Evolutionary conservation across 1,140 invertebrate species (phyloP), one percentile per base, ranked within the genome.

Genomic region (Camponotus vicinus): DNA sequence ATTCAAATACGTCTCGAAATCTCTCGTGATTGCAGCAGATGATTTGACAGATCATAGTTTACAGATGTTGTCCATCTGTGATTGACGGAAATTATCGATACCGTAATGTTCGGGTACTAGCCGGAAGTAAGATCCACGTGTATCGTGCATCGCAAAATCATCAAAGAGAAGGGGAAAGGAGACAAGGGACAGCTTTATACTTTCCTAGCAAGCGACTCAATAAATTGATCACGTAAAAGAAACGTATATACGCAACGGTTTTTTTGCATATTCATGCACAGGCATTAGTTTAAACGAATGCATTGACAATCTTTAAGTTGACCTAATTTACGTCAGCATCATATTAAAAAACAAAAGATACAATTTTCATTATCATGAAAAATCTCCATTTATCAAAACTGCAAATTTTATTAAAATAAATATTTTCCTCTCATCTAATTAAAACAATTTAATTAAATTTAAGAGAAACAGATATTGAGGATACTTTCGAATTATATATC

Each of bases 31-130:
- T 78, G 18, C n/a, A 42, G 18, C 15, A 45, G 40, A 49, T 5
- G 1, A 45, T n/a, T 66, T 45, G 37, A 82, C 15, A 3, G 37
- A 40, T 71, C 52, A 61, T 71, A 76, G 42, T 52, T 85, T 57
- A 52, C 49, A 52, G 49, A 55, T 52, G 76, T 8, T 69, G 34
- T 61, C 80, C 80, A 76, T 78, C 83, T 76, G 73, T 88, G 85
- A 91, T 92, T 76, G 92, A 89, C 90, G 92, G 93, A 93, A 93
- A 89, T 91, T 86, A 93, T 92, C 92, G 92, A 94, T 93, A 94
- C 92, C 88, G 90, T 92, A 93, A 93, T 90, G 92, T 92, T 93
- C 88, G 84, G 88, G 90, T 93, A 88, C 88, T 88, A 92, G 92
- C 90, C 91, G 93, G 93, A 94, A 93, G 92, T 87, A 67, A 85